A percentile compares a stretch with the other conserved stretches of the same genome.
Evolutionary conservation across 2,797 vertebrate genomes (phyloP).

Genomic region (Toxotes lorentzi): DNA sequence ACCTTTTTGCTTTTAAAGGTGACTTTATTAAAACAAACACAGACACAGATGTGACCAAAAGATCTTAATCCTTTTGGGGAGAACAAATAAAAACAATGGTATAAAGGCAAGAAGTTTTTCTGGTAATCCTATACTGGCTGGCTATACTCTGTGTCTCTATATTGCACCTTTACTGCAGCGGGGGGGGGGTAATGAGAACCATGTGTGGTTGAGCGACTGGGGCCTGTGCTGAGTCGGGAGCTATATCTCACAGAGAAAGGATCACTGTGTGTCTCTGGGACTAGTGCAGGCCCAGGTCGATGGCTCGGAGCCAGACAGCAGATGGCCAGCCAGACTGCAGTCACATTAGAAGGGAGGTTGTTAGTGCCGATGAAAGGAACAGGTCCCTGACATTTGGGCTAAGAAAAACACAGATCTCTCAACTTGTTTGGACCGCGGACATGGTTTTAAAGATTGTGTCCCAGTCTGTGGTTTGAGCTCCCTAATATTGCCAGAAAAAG

Average conservation of each 20-base stretch:
- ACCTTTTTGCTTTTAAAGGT: constrained; percentile 48
- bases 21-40: constrained; percentile 60
- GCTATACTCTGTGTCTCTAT: constrained; percentile 42
- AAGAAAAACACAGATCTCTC: constrained; percentile 53
- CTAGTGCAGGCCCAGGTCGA: constrained; percentile 66
- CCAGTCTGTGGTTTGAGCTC: constrained; percentile 3
- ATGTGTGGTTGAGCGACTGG: constrained; percentile 55
- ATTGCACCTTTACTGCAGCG: constrained; percentile 50
- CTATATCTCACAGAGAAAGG: constrained; percentile 69
- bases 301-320: constrained; percentile 87
- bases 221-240: constrained; percentile 52
- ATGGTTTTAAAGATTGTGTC: constrained; percentile 16
- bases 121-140: constrained; percentile 44
- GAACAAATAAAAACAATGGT: constrained; percentile 56
- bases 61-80: constrained; percentile 55
- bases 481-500: background rate
- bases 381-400: constrained; percentile 72
- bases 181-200: constrained; percentile 57
- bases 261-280: constrained; percentile 69
- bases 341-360: constrained; percentile 79
- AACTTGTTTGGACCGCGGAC: constrained; percentile 27
- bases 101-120: constrained; percentile 38
- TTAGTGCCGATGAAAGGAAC: constrained; percentile 80
- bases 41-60: constrained; percentile 70
- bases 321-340: constrained; percentile 85